phyloP scores from a whole-genome alignment of 2,797 vertebrate genomes.

The Pipistrellus pygmaeus region DNA sequence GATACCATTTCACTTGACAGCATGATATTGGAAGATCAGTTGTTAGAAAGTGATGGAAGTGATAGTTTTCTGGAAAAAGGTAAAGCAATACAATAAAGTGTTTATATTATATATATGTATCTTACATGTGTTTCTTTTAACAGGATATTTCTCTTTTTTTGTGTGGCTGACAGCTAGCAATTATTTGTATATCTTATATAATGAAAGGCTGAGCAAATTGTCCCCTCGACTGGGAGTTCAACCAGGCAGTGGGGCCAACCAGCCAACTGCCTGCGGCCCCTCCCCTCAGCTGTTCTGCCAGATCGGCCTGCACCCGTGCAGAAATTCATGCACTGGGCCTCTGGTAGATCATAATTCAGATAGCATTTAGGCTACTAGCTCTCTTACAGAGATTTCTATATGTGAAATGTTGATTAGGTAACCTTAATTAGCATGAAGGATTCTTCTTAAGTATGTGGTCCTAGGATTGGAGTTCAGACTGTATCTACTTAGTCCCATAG shows the following conservation, averaged over 20 bases:
- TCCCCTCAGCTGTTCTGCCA: too few relatives aligned
- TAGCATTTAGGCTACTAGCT: background rate
- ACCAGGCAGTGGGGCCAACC: too few relatives aligned
- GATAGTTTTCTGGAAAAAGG: slow-evolving; percentile 94
- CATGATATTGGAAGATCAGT: slow-evolving; percentile 92
- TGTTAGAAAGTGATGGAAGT: slow-evolving; percentile 93
- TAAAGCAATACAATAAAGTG: slow-evolving; percentile 75
- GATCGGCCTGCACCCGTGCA: too few relatives aligned
- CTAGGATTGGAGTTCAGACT: background rate
- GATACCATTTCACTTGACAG: slow-evolving; percentile 98
- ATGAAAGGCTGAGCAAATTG: too few relatives aligned
- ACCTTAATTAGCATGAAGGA: background rate
- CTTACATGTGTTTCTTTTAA: slow-evolving; percentile 30
- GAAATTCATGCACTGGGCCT: too few relatives aligned
- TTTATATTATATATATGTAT: background rate
- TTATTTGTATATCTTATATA: background rate
- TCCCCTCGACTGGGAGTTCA: too few relatives aligned
- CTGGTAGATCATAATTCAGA: slow-evolving; percentile 3
- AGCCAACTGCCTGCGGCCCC: too few relatives aligned
- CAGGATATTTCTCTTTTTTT: background rate
- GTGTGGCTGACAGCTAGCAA: background rate
- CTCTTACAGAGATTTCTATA: background rate
- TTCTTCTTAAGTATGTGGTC: slow-evolving; percentile 11
- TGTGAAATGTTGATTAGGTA: slow-evolving; percentile 47
- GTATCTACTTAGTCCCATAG: background rate